Conservation (phyloP, 2,888 invertebrate genomes). For the Dascillus cervinus region DNA sequence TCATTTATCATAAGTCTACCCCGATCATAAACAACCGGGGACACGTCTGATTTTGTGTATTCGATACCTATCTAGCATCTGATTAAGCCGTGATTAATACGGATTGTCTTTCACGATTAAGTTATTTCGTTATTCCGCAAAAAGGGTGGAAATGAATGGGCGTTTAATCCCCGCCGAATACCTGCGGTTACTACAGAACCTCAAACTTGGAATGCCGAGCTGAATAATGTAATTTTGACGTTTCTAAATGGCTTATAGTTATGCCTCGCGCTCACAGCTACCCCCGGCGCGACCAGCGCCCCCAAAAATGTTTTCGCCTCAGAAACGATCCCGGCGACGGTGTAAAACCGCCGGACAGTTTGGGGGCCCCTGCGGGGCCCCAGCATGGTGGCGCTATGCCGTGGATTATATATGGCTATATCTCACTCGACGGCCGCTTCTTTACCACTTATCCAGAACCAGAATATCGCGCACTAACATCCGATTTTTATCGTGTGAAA, state of each 20-base stretch:
- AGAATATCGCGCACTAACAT: slow-evolving; percentile 16
- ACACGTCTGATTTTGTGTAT: slow-evolving; percentile 17
- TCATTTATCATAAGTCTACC: slow-evolving; percentile 20
- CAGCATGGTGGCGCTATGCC: slow-evolving; percentile 28
- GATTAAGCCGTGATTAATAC: slow-evolving; percentile 17
- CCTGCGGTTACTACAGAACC: too few relatives aligned
- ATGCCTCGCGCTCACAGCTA: slow-evolving; percentile 25
- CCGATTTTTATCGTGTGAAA: slow-evolving; percentile 19
- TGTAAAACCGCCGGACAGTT: too few relatives aligned
- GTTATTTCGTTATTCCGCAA: too few relatives aligned
- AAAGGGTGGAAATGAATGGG: too few relatives aligned
- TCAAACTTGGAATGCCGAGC: slow-evolving; percentile 29
- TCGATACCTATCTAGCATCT: slow-evolving; percentile 17
- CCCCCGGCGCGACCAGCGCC: slow-evolving; percentile 26
- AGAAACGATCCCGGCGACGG: neutral
- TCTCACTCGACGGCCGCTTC: slow-evolving; percentile 23
- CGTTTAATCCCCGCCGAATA: too few relatives aligned
- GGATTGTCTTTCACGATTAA: slow-evolving; percentile 13
- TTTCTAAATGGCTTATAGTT: slow-evolving; percentile 32
- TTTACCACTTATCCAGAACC: slow-evolving; percentile 15
- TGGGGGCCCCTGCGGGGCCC: too few relatives aligned
- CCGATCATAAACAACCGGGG: slow-evolving; percentile 19
- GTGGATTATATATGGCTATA: slow-evolving; percentile 27
- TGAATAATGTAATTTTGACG: slow-evolving; percentile 35
- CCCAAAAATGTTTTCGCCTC: slow-evolving; percentile 21